Evolutionary conservation across 2,888 invertebrate species (phyloP).

Genomic region (Athrips mouffetella): DNA sequence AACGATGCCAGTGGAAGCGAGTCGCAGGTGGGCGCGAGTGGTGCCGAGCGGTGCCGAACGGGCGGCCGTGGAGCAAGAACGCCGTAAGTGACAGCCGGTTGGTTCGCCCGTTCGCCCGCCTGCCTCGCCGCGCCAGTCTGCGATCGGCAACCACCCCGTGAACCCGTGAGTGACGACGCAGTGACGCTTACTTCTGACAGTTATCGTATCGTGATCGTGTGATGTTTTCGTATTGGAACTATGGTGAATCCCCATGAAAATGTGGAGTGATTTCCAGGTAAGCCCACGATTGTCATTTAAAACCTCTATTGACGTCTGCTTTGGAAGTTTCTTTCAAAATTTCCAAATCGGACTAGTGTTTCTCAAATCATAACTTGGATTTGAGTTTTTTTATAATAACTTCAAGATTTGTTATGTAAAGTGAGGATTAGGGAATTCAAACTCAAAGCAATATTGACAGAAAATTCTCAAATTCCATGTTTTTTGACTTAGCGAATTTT

Average conservation of each 20-base stretch:
- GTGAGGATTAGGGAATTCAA: slow-evolving; percentile 26
- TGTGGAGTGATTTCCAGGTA: slow-evolving; percentile 78
- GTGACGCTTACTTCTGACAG: slow-evolving; percentile 74
- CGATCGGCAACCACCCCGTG: slow-evolving; percentile 64
- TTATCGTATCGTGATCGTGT: slow-evolving; percentile 74
- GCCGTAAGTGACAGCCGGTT: slow-evolving; percentile 26
- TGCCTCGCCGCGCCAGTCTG: slow-evolving; percentile 53
- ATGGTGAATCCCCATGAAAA: slow-evolving; percentile 78
- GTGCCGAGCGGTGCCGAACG: slow-evolving; percentile 35
- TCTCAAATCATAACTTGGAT: slow-evolving; percentile 29
- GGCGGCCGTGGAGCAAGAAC: slow-evolving; percentile 22
- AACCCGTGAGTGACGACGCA: slow-evolving; percentile 64
- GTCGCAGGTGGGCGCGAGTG: slow-evolving; percentile 70
- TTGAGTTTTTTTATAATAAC: background rate
- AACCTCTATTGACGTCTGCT: background rate
- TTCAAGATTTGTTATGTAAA: slow-evolving; percentile 21
- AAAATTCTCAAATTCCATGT: slow-evolving; percentile 1
- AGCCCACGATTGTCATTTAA: slow-evolving; percentile 29
- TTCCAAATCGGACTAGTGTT: slow-evolving; percentile 34
- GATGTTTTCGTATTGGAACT: slow-evolving; percentile 77
- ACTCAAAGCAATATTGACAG: slow-evolving; percentile 26
- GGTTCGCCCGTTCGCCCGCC: slow-evolving; percentile 24
- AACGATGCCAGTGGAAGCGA: slow-evolving; percentile 31
- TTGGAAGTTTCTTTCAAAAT: slow-evolving; percentile 29
- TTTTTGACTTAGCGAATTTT: slow-evolving; percentile 16